A percentile compares a stretch with the other conserved stretches of the same genome.
Evolutionary conservation across 2,888 invertebrate genomes (phyloP).

Genomic region (Venusia cambrica): DNA sequence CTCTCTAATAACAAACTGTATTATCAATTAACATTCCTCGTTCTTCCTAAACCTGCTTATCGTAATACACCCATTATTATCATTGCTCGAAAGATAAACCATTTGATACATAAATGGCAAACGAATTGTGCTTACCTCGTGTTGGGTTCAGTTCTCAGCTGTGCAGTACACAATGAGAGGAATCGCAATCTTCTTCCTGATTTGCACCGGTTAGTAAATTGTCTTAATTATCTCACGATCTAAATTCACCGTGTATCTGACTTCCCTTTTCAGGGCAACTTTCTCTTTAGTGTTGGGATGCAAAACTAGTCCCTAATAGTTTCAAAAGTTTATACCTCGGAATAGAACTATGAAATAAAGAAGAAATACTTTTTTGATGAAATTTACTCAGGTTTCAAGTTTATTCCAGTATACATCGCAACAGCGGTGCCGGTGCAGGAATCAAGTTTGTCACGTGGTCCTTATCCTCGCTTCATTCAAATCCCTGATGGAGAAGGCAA

Average conservation of each 20-base stretch:
- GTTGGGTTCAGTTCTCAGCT: neutral
- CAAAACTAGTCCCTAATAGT: no score
- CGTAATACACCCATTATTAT: neutral
- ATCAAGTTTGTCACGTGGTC: constrained; percentile 11
- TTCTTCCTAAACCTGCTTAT: no score
- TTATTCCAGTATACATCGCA: constrained; percentile 32
- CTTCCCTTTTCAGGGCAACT: no score
- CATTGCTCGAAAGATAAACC: neutral
- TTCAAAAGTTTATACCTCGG: no score
- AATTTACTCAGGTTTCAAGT: no score
- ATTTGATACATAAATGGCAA: neutral
- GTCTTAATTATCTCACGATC: no score
- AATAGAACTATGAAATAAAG: no score
- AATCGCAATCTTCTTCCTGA: constrained; percentile 16
- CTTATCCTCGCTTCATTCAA: constrained; percentile 40
- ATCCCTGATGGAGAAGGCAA: constrained; percentile 42
- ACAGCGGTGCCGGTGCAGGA: constrained; percentile 35
- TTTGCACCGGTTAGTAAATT: constrained; percentile 24
- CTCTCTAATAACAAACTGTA: no score
- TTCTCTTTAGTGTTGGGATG: no score
- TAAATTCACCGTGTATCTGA: no score
- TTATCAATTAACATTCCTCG: no score
- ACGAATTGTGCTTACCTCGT: constrained; percentile 3
- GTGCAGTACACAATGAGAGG: constrained; percentile 22
- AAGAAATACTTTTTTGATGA: neutral